These are phyloP conservation scores for Arothron firmamentum DNA, from an alignment of 2,113 vertebrate genomes.

Conservation along the genomic window DNA sequence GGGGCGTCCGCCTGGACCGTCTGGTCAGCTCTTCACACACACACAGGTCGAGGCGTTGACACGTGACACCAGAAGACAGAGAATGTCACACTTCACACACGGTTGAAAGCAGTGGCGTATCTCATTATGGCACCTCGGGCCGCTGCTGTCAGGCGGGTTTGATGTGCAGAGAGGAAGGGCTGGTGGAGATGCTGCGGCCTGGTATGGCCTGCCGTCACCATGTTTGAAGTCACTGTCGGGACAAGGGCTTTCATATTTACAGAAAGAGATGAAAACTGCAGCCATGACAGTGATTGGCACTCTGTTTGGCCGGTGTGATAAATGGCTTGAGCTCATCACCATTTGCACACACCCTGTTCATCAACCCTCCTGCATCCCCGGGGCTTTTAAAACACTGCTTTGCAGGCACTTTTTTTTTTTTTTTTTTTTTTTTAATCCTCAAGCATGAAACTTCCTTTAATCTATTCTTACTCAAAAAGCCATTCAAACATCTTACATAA, in stretches of 20 bases:
- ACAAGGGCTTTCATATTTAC: conserved; percentile 75
- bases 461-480: conserved; percentile 73
- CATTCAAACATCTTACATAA: conserved; percentile 80
- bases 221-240: conserved; percentile 70
- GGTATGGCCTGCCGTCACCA: conserved; percentile 61
- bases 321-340: conserved; percentile 60
- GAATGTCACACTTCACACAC: conserved; percentile 62
- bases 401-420: conserved; percentile 50
- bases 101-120: conserved; percentile 61
- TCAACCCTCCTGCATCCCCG: conserved; percentile 60
- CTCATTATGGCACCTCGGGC: conserved; percentile 75
- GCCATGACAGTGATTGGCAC: conserved; percentile 67
- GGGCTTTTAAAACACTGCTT: conserved; percentile 65
- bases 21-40: conserved; percentile 55
- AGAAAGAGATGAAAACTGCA: conserved; percentile 58
- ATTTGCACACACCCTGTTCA: conserved; percentile 54
- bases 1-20: conserved; percentile 31
- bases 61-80: conserved; percentile 52
- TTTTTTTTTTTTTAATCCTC: conserved; percentile 45
- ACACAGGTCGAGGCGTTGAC: conserved; percentile 55
- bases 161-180: conserved; percentile 64
- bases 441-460: conserved; percentile 72
- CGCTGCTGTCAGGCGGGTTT: conserved; percentile 69
- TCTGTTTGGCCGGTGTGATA: conserved; percentile 63
- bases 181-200: conserved; percentile 54